Evolutionary conservation across 2,888 invertebrate species (phyloP).

Genomic region (Rhorus exstirpatorius): DNA sequence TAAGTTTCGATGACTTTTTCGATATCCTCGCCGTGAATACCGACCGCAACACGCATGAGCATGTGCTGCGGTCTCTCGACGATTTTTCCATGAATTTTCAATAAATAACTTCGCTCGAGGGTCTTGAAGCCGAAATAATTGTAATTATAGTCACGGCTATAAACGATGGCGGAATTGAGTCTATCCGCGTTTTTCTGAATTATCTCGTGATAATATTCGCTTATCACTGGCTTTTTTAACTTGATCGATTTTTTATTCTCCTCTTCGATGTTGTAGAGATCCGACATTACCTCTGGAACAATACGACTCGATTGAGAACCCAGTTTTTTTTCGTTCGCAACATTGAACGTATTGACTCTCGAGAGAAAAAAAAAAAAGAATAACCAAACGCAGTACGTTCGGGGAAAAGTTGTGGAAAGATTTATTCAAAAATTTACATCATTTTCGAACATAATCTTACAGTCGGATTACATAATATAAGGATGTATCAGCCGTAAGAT

Average conservation of each 20-base stretch:
- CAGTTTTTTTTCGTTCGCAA: too few species aligned
- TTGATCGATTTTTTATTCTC: slow-evolving; percentile 87
- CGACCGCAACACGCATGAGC: slow-evolving; percentile 99
- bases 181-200: slow-evolving; percentile 95
- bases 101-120: slow-evolving; percentile 96
- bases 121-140: slow-evolving; percentile 99
- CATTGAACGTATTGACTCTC: too few species aligned
- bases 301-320: background rate
- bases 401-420: too few species aligned
- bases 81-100: slow-evolving; percentile 96
- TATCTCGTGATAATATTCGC: slow-evolving; percentile 92
- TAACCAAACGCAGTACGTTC: too few species aligned
- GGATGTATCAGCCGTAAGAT: too few species aligned
- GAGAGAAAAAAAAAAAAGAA: too few species aligned
- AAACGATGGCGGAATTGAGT: slow-evolving; percentile 97
- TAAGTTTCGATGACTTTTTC: slow-evolving; percentile 98
- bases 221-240: slow-evolving; percentile 93
- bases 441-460: too few species aligned
- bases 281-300: slow-evolving; percentile 94
- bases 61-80: slow-evolving; percentile 99
- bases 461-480: too few species aligned
- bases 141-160: slow-evolving; percentile 98
- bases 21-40: slow-evolving; percentile 98
- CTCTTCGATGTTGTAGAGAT: slow-evolving; percentile 93
- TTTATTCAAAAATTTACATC: too few species aligned